Base-by-base conservation (phyloP, 2,113 vertebrate species). In the Ictalurus furcatus region DNA sequence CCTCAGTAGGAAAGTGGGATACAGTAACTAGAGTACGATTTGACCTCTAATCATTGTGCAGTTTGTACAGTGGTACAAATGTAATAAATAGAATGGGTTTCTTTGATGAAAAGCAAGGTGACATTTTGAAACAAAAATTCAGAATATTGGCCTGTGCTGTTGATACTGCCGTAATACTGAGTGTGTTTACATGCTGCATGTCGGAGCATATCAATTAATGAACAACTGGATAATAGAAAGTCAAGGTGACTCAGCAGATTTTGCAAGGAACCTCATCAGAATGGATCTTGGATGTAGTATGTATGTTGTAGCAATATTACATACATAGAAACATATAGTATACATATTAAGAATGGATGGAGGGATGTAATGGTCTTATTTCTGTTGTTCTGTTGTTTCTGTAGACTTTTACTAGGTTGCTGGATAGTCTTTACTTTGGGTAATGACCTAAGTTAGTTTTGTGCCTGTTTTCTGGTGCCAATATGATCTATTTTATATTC, bases 1-100 rank as follows among this genome's bases (percentile, higher is more conserved):
- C 34, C 11, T 25, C 30, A 40, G 30, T 12, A 40, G 56, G 34
- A 71, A 56, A 71, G 48, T 12, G 17, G 19, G 6, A 23, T 56
- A 25, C 48, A 56, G 69, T 56, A 25, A 34, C 19, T 23, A 25
- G 56, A 61, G 56, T 83, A 40, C 40, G 81, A 83, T 61, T 61
- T 83, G 81, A 83, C 34, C 81, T 83, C n/a, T 61, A 83, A 83
- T 40, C 19, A 25, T 61, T 83, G 80, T 82, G 30, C 80, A 82
- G 30, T 19, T 59, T 59, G 56, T 59, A 82, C 3, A 59, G 2
- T 37, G 30, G 17, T 82, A 21, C n/a, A 82, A 54, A 59, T 28
- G 30, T 40, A 61, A 83, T 83, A 83, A 19, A 61, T 11, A 40
- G 19, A 61, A 83, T 83, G n/a, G 28, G 52, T 79, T 56, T 82